Percentiles rank a stretch among this genome's conserved stretches.
Evolutionary conservation across 2,797 vertebrate species (phyloP).

Genomic region (Rhadinocentrus ornatus): DNA sequence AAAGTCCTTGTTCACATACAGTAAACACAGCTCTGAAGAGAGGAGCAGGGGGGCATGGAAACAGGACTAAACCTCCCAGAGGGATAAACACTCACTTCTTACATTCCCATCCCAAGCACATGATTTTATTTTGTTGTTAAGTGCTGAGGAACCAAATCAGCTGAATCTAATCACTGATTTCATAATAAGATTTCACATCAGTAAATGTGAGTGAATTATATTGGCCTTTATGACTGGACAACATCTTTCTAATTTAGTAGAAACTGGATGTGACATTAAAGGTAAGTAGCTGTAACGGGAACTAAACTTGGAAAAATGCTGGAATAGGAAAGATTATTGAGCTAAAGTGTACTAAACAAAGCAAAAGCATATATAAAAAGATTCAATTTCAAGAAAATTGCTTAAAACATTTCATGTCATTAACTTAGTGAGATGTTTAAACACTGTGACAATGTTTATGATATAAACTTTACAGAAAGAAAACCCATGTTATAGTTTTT

Average conservation of each 20-base stretch:
- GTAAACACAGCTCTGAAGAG: constrained; percentile 23
- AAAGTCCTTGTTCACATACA: constrained; percentile 31
- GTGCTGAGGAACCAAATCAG: constrained; percentile 5
- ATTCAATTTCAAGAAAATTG: too few species aligned
- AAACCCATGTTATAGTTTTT: too few species aligned
- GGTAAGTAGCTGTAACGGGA: background rate
- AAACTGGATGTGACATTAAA: background rate
- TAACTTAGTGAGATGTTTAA: too few species aligned
- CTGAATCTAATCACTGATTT: constrained; percentile 6
- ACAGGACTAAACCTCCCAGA: constrained; percentile 48
- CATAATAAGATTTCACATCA: background rate
- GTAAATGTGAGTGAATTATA: background rate
- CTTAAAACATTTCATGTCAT: too few species aligned
- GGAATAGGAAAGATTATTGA: background rate
- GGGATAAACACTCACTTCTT: constrained; percentile 54
- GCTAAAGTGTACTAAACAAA: background rate
- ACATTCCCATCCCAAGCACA: constrained; percentile 42
- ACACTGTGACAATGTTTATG: too few species aligned
- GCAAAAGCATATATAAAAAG: too few species aligned
- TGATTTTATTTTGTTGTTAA: constrained; percentile 25
- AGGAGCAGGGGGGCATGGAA: constrained; percentile 23
- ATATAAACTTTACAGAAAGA: too few species aligned
- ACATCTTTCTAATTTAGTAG: background rate
- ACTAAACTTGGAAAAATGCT: background rate
- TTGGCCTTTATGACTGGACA: background rate